Percentiles rank a stretch among this genome's conserved stretches.
Conservation (phyloP, 2,113 vertebrate genomes). For the Prochilodus magdalenae region DNA sequence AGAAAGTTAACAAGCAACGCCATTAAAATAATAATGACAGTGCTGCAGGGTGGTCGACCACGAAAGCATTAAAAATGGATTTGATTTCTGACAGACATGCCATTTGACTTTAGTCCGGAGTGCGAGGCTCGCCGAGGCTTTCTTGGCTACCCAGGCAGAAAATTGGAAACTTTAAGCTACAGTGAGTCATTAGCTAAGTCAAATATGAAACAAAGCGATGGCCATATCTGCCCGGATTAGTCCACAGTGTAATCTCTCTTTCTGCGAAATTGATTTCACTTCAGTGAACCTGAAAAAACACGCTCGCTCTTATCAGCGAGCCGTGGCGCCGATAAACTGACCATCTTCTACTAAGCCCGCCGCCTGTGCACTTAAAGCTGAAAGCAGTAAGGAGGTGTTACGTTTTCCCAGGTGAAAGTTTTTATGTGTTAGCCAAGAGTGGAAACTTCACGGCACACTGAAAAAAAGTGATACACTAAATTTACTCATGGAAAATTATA, state of each 20-base stretch:
- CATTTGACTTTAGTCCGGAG: conserved; percentile 53
- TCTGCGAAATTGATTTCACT: conserved; percentile 73
- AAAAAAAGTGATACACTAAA: not conserved
- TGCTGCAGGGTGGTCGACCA: conserved; percentile 5
- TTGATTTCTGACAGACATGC: conserved; percentile 60
- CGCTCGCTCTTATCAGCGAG: conserved; percentile 64
- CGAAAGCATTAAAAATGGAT: conserved; percentile 38
- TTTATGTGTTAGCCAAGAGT: not conserved
- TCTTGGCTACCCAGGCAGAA: conserved; percentile 70
- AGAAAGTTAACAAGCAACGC: conserved; percentile 5
- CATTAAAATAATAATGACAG: conserved; percentile 40
- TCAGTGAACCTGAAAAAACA: conserved; percentile 67
- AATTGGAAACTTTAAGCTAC: conserved; percentile 78
- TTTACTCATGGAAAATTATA: not conserved
- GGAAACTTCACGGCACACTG: not conserved
- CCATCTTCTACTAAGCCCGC: conserved; percentile 56
- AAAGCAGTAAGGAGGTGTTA: not conserved
- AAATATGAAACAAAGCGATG: conserved; percentile 76
- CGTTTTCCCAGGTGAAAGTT: conserved; percentile 1
- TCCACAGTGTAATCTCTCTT: conserved; percentile 70
- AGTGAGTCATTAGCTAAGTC: conserved; percentile 77
- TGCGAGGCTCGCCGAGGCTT: conserved; percentile 63
- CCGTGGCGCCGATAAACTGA: conserved; percentile 65
- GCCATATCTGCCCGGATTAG: conserved; percentile 63
- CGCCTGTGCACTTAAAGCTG: not conserved